Percentiles rank a stretch among this genome's conserved stretches.
phyloP scores from a whole-genome alignment of 2,113 vertebrate species.

The Zosterops lateralis region DNA sequence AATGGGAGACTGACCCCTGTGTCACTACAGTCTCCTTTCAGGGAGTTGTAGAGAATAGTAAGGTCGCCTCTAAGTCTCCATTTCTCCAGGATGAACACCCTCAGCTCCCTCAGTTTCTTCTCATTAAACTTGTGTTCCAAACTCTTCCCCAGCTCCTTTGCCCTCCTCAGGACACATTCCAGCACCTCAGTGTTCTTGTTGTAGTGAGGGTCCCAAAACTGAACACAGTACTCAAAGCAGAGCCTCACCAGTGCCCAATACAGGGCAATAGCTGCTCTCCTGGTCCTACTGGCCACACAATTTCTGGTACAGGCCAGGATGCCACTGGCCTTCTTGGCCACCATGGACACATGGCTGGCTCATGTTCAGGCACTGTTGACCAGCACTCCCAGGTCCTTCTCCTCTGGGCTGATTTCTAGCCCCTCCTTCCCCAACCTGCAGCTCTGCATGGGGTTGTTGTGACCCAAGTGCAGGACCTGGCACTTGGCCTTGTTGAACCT shows the following conservation, averaged over 20 bases:
- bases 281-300: background rate
- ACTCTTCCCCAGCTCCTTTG: background rate
- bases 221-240: accelerated
- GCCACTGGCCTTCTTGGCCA: background rate
- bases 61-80: background rate
- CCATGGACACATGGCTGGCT: background rate
- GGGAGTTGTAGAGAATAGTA: background rate
- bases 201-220: background rate
- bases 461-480: background rate
- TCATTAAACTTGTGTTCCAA: background rate
- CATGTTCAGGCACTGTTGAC: accelerated
- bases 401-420: background rate
- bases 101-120: background rate
- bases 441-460: background rate
- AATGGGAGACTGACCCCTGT: background rate
- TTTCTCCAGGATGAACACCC: background rate
- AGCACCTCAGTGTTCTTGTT: background rate
- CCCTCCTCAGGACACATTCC: background rate
- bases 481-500: background rate
- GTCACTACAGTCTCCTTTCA: background rate
- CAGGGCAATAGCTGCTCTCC: accelerated
- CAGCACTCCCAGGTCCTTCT: background rate
- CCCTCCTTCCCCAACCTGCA: background rate
- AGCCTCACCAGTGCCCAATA: background rate
- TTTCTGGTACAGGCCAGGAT: background rate